Conservation (phyloP, 2,797 vertebrate genomes). For the Silurus lanzhouensis region DNA sequence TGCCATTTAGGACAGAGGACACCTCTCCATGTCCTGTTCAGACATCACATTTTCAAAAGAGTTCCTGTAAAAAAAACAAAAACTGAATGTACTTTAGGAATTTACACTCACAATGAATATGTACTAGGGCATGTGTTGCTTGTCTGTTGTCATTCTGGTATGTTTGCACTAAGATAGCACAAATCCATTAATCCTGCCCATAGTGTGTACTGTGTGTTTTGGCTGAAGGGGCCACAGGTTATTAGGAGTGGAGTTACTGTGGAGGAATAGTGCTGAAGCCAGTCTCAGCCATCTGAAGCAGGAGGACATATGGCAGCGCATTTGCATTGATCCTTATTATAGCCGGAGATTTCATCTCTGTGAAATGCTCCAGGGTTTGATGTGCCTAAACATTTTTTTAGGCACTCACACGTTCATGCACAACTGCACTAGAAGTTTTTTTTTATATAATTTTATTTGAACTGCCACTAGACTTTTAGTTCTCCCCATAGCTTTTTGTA, state of each 20-base stretch:
- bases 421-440: not conserved
- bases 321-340: constrained; percentile 81
- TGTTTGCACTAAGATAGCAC: constrained; percentile 1
- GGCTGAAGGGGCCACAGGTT: constrained; percentile 11
- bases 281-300: constrained; percentile 52
- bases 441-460: not conserved
- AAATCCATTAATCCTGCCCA: not conserved
- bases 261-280: constrained; percentile 51
- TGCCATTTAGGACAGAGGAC: not conserved
- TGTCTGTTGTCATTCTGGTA: not conserved
- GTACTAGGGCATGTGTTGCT: not conserved
- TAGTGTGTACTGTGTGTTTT: constrained; percentile 15
- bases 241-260: not conserved
- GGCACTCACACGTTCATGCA: not conserved
- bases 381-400: constrained; percentile 53
- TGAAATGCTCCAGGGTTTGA: constrained; percentile 54
- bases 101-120: not conserved
- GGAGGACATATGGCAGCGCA: constrained; percentile 69
- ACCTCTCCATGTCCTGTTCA: not conserved
- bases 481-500: not conserved
- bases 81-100: not conserved
- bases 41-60: not conserved
- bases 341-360: constrained; percentile 68
- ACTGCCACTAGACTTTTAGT: not conserved
- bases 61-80: not conserved